Percentiles rank a stretch among this genome's conserved stretches.
These are phyloP conservation scores for Acanthacorydalis orientalis DNA, from an alignment of 2,888 invertebrate genomes.

Conservation along the genomic window DNA sequence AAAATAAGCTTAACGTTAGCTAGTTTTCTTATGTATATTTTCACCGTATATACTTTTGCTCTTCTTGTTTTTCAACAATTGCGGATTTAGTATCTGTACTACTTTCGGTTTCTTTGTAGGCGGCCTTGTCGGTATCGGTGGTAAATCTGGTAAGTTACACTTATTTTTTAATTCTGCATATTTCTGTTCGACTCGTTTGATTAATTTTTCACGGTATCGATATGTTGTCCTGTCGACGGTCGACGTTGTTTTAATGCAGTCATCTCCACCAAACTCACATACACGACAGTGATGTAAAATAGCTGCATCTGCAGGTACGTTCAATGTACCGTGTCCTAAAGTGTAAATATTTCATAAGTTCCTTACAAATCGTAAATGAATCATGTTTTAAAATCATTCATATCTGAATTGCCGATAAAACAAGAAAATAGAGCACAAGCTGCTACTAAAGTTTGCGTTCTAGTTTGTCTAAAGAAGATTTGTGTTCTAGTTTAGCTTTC, in stretches of 20 bases:
- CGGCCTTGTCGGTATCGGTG: conserved; percentile 24
- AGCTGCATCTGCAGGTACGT: conserved; percentile 69
- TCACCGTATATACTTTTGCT: no score
- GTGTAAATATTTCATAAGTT: conserved; percentile 17
- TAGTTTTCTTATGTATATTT: no score
- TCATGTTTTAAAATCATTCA: no score
- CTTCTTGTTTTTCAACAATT: no score
- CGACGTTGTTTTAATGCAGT: conserved; percentile 71
- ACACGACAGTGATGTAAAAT: conserved; percentile 73
- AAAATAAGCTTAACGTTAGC: no score
- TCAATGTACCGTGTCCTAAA: conserved; percentile 54
- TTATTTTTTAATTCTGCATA: conserved; percentile 32
- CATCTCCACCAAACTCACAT: conserved; percentile 84
- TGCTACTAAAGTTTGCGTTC: no score
- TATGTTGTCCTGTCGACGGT: conserved; percentile 68
- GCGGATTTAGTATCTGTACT: background rate
- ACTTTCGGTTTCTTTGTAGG: conserved; percentile 12
- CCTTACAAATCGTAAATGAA: background rate
- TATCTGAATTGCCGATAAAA: no score
- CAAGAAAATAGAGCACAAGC: no score
- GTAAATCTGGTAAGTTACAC: conserved; percentile 34
- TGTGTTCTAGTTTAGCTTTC: no score
- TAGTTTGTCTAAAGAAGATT: no score
- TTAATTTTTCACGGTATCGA: conserved; percentile 47
- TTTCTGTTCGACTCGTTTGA: conserved; percentile 35